A percentile compares a stretch with the other conserved stretches of the same genome.
Conservation (phyloP, 2,797 vertebrate genomes). For the Hypotaenidia philippensis region DNA sequence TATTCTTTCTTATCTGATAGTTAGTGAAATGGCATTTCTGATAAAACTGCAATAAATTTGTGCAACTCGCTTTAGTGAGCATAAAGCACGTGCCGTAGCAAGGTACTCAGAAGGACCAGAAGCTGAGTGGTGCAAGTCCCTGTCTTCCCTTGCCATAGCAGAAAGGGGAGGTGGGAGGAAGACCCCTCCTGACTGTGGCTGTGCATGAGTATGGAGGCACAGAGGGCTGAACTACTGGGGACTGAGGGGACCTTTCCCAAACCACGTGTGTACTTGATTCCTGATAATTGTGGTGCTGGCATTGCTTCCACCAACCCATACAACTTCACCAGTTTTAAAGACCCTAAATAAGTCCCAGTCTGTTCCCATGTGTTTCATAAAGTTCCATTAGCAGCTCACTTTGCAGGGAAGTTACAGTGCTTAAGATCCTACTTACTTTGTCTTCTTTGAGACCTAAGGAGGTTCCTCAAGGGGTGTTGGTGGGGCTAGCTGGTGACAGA, state of each 20-base stretch:
- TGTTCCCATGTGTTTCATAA: not conserved
- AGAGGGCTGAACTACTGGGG: not conserved
- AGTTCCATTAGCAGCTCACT: not conserved
- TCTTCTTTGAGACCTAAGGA: not conserved
- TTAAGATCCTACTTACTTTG: not conserved
- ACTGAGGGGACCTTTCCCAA: not conserved
- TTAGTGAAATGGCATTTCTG: not conserved
- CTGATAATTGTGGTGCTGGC: not conserved
- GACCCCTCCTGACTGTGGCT: not conserved
- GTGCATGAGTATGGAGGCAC: not conserved
- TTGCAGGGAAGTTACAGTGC: not conserved
- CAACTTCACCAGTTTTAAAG: not conserved
- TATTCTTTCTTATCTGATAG: not conserved
- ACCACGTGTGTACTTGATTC: accelerated
- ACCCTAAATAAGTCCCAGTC: not conserved
- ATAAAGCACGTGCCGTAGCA: not conserved
- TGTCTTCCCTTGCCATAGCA: not conserved
- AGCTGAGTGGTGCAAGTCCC: not conserved
- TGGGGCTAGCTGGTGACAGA: not conserved
- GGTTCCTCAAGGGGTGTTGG: not conserved
- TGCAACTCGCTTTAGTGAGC: not conserved
- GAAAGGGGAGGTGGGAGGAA: not conserved
- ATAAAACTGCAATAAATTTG: not conserved
- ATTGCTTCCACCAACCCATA: not conserved
- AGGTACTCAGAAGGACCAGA: not conserved